phyloP scores from a whole-genome alignment of 1,140 invertebrate genomes.

The Nomia melanderi region DNA sequence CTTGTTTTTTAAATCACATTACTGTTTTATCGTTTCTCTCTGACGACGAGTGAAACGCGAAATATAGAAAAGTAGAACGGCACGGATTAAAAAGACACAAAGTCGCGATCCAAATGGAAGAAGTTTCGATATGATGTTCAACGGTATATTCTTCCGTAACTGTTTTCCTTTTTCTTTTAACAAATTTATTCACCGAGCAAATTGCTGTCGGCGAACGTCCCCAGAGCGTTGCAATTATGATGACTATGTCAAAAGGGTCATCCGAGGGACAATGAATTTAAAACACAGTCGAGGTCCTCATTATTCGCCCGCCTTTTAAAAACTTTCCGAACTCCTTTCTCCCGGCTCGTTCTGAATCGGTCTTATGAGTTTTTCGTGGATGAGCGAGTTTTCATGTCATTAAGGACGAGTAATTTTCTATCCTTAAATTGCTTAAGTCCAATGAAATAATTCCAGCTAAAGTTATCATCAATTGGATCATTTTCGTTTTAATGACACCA shows the following conservation, averaged over 20 bases:
- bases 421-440: no score
- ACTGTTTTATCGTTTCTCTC: no score
- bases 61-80: not conserved
- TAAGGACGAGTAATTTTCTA: not conserved
- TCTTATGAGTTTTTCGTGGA: not conserved
- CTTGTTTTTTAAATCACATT: no score
- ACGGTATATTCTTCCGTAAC: not conserved
- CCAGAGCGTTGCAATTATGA: not conserved
- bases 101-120: not conserved
- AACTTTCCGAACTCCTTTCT: slow-evolving; percentile 3
- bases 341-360: not conserved
- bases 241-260: not conserved
- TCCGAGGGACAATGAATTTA: slow-evolving; percentile 3
- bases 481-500: no score
- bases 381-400: not conserved
- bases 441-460: no score
- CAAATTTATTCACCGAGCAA: not conserved
- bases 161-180: not conserved
- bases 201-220: not conserved
- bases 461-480: no score
- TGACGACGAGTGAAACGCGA: no score
- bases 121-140: not conserved
- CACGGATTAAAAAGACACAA: no score
- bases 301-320: not conserved
- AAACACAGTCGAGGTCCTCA: slow-evolving; percentile 1